A percentile compares a stretch with the other conserved stretches of the same genome.
These are phyloP conservation scores for Drosophila pseudotalamancana DNA, from an alignment of 2,888 invertebrate genomes.

Conservation along the genomic window DNA sequence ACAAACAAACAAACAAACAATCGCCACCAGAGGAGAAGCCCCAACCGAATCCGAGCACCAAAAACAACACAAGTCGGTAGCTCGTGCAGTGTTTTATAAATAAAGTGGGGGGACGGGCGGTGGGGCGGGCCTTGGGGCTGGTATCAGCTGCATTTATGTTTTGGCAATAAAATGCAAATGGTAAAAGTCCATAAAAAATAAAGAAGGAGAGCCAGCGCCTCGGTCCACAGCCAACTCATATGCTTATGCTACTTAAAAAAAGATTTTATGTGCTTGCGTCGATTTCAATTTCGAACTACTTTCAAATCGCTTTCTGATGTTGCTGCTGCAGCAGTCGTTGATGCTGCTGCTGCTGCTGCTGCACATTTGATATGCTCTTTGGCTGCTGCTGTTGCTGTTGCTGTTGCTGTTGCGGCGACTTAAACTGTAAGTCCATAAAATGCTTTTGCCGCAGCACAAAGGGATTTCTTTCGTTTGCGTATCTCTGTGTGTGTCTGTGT, in stretches of 20 bases:
- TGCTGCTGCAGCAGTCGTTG: constrained; percentile 26
- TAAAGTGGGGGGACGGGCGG: constrained; percentile 35
- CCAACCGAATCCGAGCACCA: background rate
- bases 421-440: constrained; percentile 78
- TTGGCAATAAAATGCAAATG: constrained; percentile 79
- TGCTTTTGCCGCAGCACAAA: constrained; percentile 74
- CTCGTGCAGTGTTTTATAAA: constrained; percentile 56
- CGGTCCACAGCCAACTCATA: constrained; percentile 58
- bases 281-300: constrained; percentile 74
- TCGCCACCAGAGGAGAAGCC: constrained; percentile 6
- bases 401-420: constrained; percentile 51
- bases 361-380: constrained; percentile 73
- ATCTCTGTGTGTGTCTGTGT: constrained; percentile 9
- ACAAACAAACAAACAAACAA: too few relatives aligned
- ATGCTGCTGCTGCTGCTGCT: constrained; percentile 34
- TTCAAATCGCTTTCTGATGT: constrained; percentile 63
- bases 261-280: constrained; percentile 64
- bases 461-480: constrained; percentile 55
- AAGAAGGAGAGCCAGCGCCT: constrained; percentile 11
- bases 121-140: background rate
- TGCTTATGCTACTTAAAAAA: constrained; percentile 72
- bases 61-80: constrained; percentile 41
- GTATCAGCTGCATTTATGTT: constrained; percentile 71
- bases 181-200: constrained; percentile 65
- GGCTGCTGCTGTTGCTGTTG: constrained; percentile 48